Conservation (phyloP, 2,888 invertebrate species). For the Baccha elongata region DNA sequence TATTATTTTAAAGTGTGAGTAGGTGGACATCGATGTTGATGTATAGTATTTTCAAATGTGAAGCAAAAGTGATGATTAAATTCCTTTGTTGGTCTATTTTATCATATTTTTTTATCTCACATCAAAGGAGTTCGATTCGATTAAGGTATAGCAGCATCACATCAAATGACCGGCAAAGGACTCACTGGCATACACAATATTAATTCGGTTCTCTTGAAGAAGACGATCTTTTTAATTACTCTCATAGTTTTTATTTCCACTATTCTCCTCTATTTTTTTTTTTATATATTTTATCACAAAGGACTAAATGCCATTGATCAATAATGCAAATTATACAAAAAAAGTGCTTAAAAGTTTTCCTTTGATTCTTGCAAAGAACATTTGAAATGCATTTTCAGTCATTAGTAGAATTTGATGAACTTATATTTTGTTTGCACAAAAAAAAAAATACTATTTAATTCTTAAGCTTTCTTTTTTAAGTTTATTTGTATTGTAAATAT, state of each 20-base stretch:
- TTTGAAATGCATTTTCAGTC: slow-evolving; percentile 48
- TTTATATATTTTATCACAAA: slow-evolving; percentile 9
- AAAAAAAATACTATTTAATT: slow-evolving; percentile 8
- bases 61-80: slow-evolving; percentile 59
- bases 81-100: slow-evolving; percentile 52
- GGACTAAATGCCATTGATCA: slow-evolving; percentile 30
- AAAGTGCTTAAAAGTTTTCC: background rate
- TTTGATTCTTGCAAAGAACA: slow-evolving; percentile 20
- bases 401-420: slow-evolving; percentile 48
- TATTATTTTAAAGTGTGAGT: background rate
- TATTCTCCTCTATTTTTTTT: slow-evolving; percentile 3
- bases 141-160: slow-evolving; percentile 38
- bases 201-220: slow-evolving; percentile 59
- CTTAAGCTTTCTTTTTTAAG: slow-evolving; percentile 26
- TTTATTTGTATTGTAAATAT: slow-evolving; percentile 54
- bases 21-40: background rate
- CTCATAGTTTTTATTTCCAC: slow-evolving; percentile 26
- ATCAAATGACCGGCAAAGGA: slow-evolving; percentile 52
- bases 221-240: slow-evolving; percentile 57
- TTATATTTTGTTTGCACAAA: slow-evolving; percentile 23
- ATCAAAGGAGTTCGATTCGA: slow-evolving; percentile 70
- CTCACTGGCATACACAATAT: slow-evolving; percentile 43
- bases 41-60: slow-evolving; percentile 40
- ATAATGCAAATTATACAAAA: background rate
- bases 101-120: slow-evolving; percentile 29